Base-by-base conservation (phyloP, 1,140 invertebrate genomes). In the Lepidurus couesii region DNA sequence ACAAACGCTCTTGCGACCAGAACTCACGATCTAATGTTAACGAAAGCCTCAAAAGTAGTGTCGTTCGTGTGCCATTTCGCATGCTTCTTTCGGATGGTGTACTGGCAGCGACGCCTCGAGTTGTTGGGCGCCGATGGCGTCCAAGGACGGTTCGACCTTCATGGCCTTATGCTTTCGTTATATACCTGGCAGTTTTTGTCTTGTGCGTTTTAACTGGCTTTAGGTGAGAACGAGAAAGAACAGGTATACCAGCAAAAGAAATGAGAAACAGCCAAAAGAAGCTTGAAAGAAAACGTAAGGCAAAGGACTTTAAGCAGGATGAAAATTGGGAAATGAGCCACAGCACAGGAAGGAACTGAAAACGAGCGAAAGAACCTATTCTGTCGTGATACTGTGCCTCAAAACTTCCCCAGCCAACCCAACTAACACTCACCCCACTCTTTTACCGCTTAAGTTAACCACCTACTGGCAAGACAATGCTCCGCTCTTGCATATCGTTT, bases 81-180 rank as follows among this genome's bases (percentile, higher is more conserved):
- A 65, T 21, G 53, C 16, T 65, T 65, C 16, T 47, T 47, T 47
- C 16, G 53, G 21, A 65, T n/a, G 16, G 53, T 21, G 53, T 47
- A 47, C 45, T 47, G 45, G 16, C 53, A 65, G 53, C 53, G 53
- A 65, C 13, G 53, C 53, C 53, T 21, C 16, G 16, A 65, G 53
- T 65, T 65, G 53, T 65, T 65, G 53, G 53, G 53, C 53, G 53
- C 53, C 53, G 53, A 16, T 65, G 53, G 53, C 53, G 53, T 65
- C 53, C 53, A 65, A 65, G 53, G 53, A 65, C 53, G 13, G 53
- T 65, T 65, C 53, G 53, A 65, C 53, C 53, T 65, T 65, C 53
- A 65, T 65, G 53, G 53, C 53, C 53, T 65, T 21, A 7, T 65
- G 53, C 53, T 65, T 65, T 65, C 13, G 53, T 65, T 65, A 21